phyloP scores from a whole-genome alignment of 2,797 vertebrate genomes.

The Acanthurus lineatus region DNA sequence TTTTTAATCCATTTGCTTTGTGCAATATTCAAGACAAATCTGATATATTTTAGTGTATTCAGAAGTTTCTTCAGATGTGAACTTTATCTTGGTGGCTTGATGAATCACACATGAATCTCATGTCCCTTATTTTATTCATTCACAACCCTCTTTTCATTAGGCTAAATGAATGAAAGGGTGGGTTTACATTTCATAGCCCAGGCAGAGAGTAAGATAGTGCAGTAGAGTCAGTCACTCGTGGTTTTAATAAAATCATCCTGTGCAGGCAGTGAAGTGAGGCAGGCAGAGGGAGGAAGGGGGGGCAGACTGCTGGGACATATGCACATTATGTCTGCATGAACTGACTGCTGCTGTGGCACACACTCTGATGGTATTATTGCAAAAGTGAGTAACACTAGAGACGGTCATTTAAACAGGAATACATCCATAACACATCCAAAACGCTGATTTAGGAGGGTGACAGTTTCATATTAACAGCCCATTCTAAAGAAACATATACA shows the following conservation, averaged over 20 bases:
- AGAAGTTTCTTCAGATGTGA: neutral
- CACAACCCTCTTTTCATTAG: neutral
- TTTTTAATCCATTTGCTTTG: conserved; percentile 5
- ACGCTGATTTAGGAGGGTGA: neutral
- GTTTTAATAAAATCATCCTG: conserved; percentile 53
- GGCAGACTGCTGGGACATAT: conserved; percentile 56
- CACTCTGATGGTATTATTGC: neutral
- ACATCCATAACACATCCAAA: neutral
- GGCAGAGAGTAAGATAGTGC: neutral
- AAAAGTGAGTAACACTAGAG: neutral
- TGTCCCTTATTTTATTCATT: neutral
- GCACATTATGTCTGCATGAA: conserved; percentile 68
- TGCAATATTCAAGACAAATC: conserved; percentile 21
- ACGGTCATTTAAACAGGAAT: too few relatives aligned
- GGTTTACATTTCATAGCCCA: neutral
- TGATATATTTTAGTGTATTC: neutral
- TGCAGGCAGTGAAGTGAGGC: conserved; percentile 58
- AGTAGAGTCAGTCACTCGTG: conserved; percentile 58
- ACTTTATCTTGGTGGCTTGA: neutral
- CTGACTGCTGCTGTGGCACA: conserved; percentile 13
- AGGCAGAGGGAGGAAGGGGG: neutral
- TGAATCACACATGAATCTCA: neutral
- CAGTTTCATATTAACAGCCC: neutral
- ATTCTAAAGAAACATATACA: neutral
- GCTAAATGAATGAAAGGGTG: neutral